These are phyloP conservation scores for Malachius bipustulatus DNA, from an alignment of 2,888 invertebrate species.

Conservation along the genomic window DNA sequence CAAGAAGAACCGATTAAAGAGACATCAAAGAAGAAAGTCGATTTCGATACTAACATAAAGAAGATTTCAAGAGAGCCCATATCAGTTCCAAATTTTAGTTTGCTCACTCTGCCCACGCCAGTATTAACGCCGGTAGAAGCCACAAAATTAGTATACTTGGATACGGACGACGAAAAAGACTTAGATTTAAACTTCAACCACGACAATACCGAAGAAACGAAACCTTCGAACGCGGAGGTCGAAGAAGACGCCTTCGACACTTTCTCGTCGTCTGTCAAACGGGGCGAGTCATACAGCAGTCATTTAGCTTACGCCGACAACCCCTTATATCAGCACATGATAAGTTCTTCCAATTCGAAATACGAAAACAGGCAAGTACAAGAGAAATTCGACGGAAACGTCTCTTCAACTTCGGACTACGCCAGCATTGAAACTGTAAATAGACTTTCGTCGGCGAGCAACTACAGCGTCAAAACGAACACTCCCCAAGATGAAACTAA, in stretches of 20 bases:
- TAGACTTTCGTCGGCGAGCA: constrained; percentile 41
- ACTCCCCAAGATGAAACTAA: constrained; percentile 33
- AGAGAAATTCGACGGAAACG: constrained; percentile 42
- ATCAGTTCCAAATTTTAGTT: constrained; percentile 62
- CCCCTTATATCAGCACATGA: constrained; percentile 42
- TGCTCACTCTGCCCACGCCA: constrained; percentile 49
- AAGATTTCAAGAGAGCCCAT: constrained; percentile 54
- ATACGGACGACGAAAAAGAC: constrained; percentile 52
- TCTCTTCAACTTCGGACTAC: constrained; percentile 63
- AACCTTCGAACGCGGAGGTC: constrained; percentile 17
- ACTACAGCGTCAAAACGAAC: constrained; percentile 36
- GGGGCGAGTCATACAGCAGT: constrained; percentile 45
- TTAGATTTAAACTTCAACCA: constrained; percentile 29
- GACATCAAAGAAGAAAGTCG: constrained; percentile 27
- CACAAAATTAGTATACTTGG: constrained; percentile 55
- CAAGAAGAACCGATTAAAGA: constrained; percentile 20
- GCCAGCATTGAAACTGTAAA: constrained; percentile 60
- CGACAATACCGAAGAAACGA: constrained; percentile 19
- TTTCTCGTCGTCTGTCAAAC: constrained; percentile 40
- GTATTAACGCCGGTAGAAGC: constrained; percentile 56
- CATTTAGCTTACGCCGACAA: constrained; percentile 40
- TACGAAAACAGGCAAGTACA: constrained; percentile 44
- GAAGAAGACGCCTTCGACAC: constrained; percentile 36
- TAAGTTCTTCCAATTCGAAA: constrained; percentile 46
- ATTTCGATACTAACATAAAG: constrained; percentile 30